Evolutionary conservation across 2,797 vertebrate species (phyloP).

Genomic region (Syndactyla subalaris): DNA sequence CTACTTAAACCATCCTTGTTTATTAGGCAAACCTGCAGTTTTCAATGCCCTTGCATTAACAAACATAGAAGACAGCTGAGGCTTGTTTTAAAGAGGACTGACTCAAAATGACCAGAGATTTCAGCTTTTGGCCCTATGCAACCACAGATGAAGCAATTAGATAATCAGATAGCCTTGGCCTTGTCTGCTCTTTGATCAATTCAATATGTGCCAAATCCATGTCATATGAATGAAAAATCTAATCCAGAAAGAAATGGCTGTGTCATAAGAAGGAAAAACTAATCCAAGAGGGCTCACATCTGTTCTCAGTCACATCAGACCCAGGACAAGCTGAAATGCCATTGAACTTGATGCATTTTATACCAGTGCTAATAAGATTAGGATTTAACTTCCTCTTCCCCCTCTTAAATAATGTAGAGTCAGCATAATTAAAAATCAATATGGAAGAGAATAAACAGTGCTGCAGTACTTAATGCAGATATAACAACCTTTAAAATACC

Average conservation of each 20-base stretch:
- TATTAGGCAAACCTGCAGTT: background rate
- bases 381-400: slow-evolving; percentile 10
- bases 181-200: background rate
- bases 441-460: slow-evolving; percentile 1
- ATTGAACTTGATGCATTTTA: background rate
- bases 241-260: background rate
- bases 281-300: background rate
- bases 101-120: background rate
- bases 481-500: background rate
- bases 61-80: background rate
- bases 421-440: slow-evolving; percentile 25
- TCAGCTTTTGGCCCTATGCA: background rate
- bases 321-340: background rate
- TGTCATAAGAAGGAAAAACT: background rate
- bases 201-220: background rate
- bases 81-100: background rate
- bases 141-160: background rate
- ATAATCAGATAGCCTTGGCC: background rate
- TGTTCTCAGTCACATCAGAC: slow-evolving; percentile 27
- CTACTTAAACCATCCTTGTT: background rate
- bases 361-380: slow-evolving; percentile 29
- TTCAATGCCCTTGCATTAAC: background rate
- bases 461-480: background rate
- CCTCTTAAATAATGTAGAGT: background rate
- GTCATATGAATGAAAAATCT: slow-evolving; percentile 13